Base-by-base conservation (phyloP, 2,888 invertebrate genomes). In the Lithophane leautieri region DNA sequence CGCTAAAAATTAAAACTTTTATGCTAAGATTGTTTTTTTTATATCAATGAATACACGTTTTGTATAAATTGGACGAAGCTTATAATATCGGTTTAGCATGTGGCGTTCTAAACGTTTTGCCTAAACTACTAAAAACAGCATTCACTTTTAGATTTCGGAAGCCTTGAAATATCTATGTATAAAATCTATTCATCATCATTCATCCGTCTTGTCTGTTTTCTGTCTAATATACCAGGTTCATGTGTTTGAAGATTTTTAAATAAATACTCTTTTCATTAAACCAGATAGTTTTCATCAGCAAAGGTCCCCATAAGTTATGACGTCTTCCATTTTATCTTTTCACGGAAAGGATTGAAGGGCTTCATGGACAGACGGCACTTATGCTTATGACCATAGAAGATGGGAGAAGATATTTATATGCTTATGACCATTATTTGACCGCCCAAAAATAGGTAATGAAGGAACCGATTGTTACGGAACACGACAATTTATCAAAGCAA, bases 151-250 rank as follows among this genome's bases (percentile, higher is more conserved):
- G 42, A 58, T 78, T 58, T 66, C 14, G 40, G 42, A 68, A 60
- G 19, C 50, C 50, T 76, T 60, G 40, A 42, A 65, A 58, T 76
- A 58, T 40, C 40, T 74, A 19, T n/a, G 44, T 34, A 40, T 22
- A 71, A n/a, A 44, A 47, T 75, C 12, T 77, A 56, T 54, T 22
- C 34, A 61, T 77, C 40, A 42, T 69, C 22, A 42, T 74, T 76
- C n/a, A 74, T 61, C 16, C 11, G 16, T 34, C 16, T 34, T 62
- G 44, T 76, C 42, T 78, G 19, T 66, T 76, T 50, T 66, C 50
- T 47, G n/a, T 74, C 8, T 12, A 47, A 14, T 16, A n/a, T 19
- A 69, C 11, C 19, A 40, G 22, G 34, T n/a, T 77, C 16, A 28
- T 28, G 19, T 50, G 19, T 62, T 42, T 22, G 16, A 47, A 40